Conservation (phyloP, 2,113 vertebrate genomes). For the Illadopsis cleaveri region DNA sequence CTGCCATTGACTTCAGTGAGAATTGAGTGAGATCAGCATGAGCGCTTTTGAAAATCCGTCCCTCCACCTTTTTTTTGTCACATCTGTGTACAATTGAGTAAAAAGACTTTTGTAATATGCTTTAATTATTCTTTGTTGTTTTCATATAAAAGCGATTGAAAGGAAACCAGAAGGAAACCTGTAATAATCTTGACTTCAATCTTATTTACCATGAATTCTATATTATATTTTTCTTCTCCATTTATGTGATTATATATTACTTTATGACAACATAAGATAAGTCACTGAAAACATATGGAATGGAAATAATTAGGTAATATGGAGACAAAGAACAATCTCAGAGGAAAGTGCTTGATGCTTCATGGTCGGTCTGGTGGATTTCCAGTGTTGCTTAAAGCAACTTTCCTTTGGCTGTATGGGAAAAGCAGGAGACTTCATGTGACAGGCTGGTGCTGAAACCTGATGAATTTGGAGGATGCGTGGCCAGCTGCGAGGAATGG, state of each 20-base stretch:
- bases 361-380: neutral
- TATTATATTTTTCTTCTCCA: constrained; percentile 3
- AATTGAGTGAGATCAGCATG: neutral
- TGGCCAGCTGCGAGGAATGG: neutral
- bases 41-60: constrained; percentile 8
- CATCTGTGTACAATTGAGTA: constrained; percentile 47
- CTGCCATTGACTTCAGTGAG: neutral
- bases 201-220: constrained; percentile 44
- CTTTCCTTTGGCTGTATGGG: neutral
- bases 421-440: neutral
- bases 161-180: constrained; percentile 35
- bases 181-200: constrained; percentile 38
- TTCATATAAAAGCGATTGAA: constrained; percentile 48
- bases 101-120: constrained; percentile 41
- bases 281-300: neutral
- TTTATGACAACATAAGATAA: constrained; percentile 24
- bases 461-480: fast-evolving
- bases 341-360: neutral
- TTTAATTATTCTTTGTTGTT: constrained; percentile 49
- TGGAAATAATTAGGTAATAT: neutral
- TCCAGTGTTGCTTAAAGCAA: neutral
- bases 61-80: neutral
- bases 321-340: neutral
- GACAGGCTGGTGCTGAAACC: neutral
- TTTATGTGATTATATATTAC: constrained; percentile 17